These are phyloP conservation scores for Papilio glaucus DNA, from an alignment of 1,140 invertebrate genomes.

Conservation along the genomic window DNA sequence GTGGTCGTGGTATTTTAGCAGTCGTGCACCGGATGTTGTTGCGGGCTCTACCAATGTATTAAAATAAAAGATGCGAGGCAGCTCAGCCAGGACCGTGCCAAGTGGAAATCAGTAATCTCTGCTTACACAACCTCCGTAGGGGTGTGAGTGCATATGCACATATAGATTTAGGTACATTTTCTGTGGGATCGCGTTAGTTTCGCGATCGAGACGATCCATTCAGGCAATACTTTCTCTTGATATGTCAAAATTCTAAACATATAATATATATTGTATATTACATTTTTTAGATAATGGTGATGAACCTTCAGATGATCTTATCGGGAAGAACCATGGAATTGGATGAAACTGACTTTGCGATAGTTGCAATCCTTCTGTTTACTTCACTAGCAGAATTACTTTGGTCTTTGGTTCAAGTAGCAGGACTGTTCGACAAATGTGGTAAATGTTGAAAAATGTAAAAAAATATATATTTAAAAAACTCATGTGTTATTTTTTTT, in stretches of 20 bases:
- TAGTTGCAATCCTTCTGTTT: slow-evolving; percentile 57
- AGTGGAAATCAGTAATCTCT: no score
- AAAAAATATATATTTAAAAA: no score
- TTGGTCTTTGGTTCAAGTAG: slow-evolving; percentile 17
- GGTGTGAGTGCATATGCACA: no score
- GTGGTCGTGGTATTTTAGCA: neutral
- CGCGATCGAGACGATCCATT: no score
- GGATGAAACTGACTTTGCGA: slow-evolving; percentile 51
- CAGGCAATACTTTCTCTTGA: no score
- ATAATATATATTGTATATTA: slow-evolving; percentile 1
- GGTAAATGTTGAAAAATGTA: neutral
- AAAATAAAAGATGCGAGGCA: no score
- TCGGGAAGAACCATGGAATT: slow-evolving; percentile 54
- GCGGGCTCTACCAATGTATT: no score
- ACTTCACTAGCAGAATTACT: slow-evolving; percentile 52
- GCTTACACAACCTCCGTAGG: no score
- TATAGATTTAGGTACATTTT: no score
- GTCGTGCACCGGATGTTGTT: neutral
- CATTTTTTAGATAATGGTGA: slow-evolving; percentile 52
- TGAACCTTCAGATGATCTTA: slow-evolving; percentile 62
- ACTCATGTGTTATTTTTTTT: no score
- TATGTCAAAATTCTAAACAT: neutral
- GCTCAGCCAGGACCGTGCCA: no score
- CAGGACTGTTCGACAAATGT: slow-evolving; percentile 13
- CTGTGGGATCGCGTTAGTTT: no score